Evolutionary conservation across 2,113 vertebrate species (phyloP).

Genomic region (Pedionomus torquatus): DNA sequence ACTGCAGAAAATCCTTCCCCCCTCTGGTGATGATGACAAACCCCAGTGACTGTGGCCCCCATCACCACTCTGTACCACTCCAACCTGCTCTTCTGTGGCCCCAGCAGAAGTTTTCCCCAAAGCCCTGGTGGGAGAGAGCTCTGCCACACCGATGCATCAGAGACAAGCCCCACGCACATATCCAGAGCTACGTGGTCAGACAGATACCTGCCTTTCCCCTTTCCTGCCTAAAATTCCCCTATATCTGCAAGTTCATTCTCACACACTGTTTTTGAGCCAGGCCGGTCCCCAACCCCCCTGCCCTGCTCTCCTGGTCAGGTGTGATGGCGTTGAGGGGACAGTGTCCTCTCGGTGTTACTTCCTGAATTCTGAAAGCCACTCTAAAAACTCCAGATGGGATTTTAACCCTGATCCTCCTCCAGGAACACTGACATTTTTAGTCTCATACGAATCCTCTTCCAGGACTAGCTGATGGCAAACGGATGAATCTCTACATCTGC

Average conservation of each 20-base stretch:
- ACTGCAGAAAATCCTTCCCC: not conserved
- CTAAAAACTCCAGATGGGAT: not conserved
- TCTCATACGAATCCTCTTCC: not conserved
- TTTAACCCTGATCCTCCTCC: not conserved
- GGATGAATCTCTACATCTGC: not conserved
- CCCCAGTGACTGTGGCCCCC: not conserved
- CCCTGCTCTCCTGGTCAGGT: not conserved
- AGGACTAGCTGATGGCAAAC: not conserved
- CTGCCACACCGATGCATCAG: not conserved
- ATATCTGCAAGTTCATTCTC: not conserved
- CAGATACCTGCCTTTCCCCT: not conserved
- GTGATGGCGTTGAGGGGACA: accelerated
- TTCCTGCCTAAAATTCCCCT: not conserved
- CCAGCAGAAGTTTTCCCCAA: not conserved
- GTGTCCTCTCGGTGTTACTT: not conserved
- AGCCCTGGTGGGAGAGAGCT: not conserved
- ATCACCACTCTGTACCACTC: accelerated
- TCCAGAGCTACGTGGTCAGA: not conserved
- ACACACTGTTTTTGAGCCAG: accelerated
- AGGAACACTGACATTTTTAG: not conserved
- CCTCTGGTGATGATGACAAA: accelerated
- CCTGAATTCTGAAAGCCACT: not conserved
- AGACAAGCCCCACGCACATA: accelerated
- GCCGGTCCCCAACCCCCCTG: not conserved
- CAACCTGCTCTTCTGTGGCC: accelerated